phyloP scores from a whole-genome alignment of 1,140 invertebrate genomes.

The Lasioglossum baleicum region DNA sequence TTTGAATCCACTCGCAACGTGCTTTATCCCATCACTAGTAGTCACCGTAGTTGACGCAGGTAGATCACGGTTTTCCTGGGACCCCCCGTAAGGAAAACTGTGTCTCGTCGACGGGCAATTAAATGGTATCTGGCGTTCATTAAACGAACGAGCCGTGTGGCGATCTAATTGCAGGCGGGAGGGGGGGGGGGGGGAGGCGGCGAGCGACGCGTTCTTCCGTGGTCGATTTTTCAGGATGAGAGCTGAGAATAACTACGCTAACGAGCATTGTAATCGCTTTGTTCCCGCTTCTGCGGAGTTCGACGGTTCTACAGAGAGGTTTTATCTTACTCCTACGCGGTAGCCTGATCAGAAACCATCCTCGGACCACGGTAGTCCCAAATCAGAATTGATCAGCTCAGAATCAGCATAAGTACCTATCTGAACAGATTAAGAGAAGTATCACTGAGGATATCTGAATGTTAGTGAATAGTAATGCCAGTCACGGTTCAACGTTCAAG shows the following conservation, averaged over 20 bases:
- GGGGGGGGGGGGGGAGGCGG: not conserved
- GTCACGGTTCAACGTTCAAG: too few species aligned
- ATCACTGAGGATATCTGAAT: too few species aligned
- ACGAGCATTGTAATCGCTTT: not conserved
- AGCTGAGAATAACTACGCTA: not conserved
- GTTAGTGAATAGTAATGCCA: too few species aligned
- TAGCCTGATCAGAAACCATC: too few species aligned
- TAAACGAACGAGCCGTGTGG: not conserved
- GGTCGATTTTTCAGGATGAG: not conserved
- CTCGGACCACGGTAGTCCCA: too few species aligned
- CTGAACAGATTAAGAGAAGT: too few species aligned
- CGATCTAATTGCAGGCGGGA: slow-evolving; percentile 1
- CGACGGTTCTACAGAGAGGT: not conserved
- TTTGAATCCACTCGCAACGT: too few species aligned
- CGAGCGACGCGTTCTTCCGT: not conserved
- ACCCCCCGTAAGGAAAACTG: not conserved
- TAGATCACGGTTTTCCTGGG: not conserved
- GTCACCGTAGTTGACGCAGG: too few species aligned
- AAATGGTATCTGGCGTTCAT: slow-evolving; percentile 20
- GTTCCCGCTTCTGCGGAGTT: not conserved
- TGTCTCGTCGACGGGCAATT: slow-evolving; percentile 1
- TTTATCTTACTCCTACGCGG: not conserved
- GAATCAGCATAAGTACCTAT: too few species aligned
- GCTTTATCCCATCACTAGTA: too few species aligned
- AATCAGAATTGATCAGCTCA: too few species aligned